Evolutionary conservation across 2,797 vertebrate genomes (phyloP).

Genomic region (Poecilia picta): DNA sequence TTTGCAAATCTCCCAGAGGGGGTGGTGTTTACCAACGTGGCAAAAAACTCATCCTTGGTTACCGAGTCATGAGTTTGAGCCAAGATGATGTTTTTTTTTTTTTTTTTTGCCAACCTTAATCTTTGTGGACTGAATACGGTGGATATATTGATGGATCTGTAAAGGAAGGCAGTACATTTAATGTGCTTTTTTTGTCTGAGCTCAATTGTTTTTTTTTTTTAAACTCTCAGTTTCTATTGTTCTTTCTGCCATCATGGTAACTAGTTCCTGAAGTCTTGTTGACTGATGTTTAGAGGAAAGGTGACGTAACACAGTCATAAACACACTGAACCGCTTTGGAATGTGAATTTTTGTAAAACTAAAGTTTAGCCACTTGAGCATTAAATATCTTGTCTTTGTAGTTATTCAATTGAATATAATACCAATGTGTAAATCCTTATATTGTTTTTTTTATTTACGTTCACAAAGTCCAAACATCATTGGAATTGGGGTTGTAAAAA

Average conservation of each 20-base stretch:
- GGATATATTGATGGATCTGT: conserved; percentile 6
- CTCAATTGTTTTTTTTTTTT: background rate
- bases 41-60: conserved; percentile 38
- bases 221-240: background rate
- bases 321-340: background rate
- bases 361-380: too few species aligned
- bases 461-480: too few species aligned
- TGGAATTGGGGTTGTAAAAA: too few species aligned
- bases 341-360: too few species aligned
- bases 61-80: conserved; percentile 23
- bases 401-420: too few species aligned
- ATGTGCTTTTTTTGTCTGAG: background rate
- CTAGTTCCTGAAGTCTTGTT: background rate
- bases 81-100: conserved; percentile 29
- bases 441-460: too few species aligned
- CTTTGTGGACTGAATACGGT: background rate
- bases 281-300: too few species aligned
- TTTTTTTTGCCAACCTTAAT: conserved; percentile 5
- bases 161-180: background rate
- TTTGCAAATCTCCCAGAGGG: conserved; percentile 30
- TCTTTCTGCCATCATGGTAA: background rate
- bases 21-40: conserved; percentile 38
- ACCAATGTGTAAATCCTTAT: too few species aligned
- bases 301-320: too few species aligned
- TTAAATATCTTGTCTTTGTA: too few species aligned